Conservation (phyloP, 2,797 vertebrate species). For the Rhabdophis nuchalis region DNA sequence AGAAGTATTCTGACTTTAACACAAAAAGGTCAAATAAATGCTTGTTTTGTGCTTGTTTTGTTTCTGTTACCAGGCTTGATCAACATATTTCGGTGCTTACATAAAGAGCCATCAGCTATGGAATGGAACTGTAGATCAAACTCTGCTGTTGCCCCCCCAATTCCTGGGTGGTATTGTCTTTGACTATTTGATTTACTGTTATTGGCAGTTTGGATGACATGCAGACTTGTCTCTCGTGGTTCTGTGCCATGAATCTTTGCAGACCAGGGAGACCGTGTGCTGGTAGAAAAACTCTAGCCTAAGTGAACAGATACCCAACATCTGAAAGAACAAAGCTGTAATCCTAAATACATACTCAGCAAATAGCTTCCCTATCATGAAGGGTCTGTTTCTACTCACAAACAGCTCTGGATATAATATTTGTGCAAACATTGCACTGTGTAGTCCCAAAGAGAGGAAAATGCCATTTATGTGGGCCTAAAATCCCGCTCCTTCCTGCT, state of each 20-base stretch:
- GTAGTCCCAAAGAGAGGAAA: neutral
- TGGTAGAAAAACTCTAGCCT: constrained; percentile 21
- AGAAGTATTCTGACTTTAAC: neutral
- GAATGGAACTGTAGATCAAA: neutral
- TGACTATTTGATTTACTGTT: constrained; percentile 5
- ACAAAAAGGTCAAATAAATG: constrained; percentile 9
- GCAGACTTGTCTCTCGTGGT: neutral
- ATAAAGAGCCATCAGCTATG: neutral
- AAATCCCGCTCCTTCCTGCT: neutral
- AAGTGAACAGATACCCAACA: constrained; percentile 48
- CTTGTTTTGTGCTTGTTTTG: neutral
- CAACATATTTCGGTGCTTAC: constrained; percentile 8
- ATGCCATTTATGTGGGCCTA: neutral
- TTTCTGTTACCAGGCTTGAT: constrained; percentile 4
- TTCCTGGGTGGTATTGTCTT: neutral
- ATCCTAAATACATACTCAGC: constrained; percentile 46
- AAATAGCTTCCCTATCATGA: constrained; percentile 54
- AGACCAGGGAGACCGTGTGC: constrained; percentile 29
- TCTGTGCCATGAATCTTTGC: constrained; percentile 30
- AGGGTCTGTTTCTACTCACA: constrained; percentile 50
- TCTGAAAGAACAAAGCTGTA: constrained; percentile 52
- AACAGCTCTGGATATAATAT: constrained; percentile 26
- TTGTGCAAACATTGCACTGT: constrained; percentile 24
- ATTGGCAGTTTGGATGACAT: neutral
- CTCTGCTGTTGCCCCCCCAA: neutral